phyloP scores from a whole-genome alignment of 2,797 vertebrate genomes.

The Poecilia picta region DNA sequence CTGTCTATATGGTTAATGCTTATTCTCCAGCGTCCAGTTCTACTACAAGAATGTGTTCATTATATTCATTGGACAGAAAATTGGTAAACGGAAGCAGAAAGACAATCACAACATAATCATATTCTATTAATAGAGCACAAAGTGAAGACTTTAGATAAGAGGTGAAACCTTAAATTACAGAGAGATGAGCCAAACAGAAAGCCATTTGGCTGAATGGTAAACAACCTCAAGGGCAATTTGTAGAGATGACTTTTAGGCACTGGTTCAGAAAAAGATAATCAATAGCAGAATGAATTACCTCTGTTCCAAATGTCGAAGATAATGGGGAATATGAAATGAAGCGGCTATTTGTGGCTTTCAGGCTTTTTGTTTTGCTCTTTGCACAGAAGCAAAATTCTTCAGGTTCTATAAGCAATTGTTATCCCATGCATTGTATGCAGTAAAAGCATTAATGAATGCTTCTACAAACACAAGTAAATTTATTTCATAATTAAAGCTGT shows the following conservation, averaged over 20 bases:
- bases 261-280: conserved; percentile 45
- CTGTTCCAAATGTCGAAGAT: conserved; percentile 31
- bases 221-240: conserved; percentile 39
- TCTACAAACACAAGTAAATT: neutral
- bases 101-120: conserved; percentile 5
- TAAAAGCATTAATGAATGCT: neutral
- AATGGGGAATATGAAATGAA: conserved; percentile 27
- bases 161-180: conserved; percentile 1
- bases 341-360: conserved; percentile 15
- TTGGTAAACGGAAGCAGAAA: neutral
- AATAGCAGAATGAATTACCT: conserved; percentile 43
- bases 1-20: neutral
- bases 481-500: neutral
- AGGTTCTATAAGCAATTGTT: conserved; percentile 7
- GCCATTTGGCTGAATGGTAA: conserved; percentile 38
- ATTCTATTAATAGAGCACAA: conserved; percentile 9
- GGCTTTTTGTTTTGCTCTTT: conserved; percentile 8
- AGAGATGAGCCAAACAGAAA: conserved; percentile 1
- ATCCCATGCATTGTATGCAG: neutral
- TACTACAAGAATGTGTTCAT: neutral
- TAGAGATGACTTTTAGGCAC: conserved; percentile 33
- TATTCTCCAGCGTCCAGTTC: neutral
- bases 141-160: neutral
- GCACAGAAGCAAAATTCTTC: neutral
- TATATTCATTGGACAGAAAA: conserved; percentile 1